phyloP scores from a whole-genome alignment of 2,888 invertebrate genomes.

The Scaptomyza flava region DNA sequence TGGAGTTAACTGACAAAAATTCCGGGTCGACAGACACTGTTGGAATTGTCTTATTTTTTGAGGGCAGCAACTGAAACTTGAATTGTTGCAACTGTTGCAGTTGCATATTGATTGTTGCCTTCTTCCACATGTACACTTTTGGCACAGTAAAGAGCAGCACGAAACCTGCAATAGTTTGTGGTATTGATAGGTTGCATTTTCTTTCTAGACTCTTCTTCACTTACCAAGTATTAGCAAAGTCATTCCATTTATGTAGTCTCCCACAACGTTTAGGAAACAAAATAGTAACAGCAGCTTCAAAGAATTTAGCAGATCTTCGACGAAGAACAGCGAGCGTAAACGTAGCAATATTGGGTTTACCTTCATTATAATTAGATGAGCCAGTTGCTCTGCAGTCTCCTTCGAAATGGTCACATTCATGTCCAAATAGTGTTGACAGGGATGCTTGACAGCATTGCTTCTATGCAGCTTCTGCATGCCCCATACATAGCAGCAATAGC shows the following conservation, averaged over 20 bases:
- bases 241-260: constrained; percentile 36
- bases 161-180: constrained; percentile 24
- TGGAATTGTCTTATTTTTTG: constrained; percentile 19
- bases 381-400: constrained; percentile 28
- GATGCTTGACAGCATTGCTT: constrained; percentile 38
- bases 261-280: constrained; percentile 40
- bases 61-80: constrained; percentile 2
- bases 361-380: constrained; percentile 6
- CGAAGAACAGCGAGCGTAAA: constrained; percentile 30
- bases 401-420: constrained; percentile 36
- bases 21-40: constrained; percentile 34
- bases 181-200: not conserved
- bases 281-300: constrained; percentile 33
- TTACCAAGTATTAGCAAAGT: constrained; percentile 39
- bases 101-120: constrained; percentile 16
- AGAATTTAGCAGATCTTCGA: constrained; percentile 43
- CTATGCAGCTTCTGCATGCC: constrained; percentile 36
- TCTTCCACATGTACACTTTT: constrained; percentile 51
- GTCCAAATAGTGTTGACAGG: constrained; percentile 37
- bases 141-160: constrained; percentile 55
- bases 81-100: constrained; percentile 26
- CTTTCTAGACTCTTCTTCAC: not conserved
- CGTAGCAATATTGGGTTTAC: constrained; percentile 32
- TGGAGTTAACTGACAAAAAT: not conserved
- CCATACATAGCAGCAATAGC: constrained; percentile 48